Evolutionary conservation across 1,140 invertebrate genomes (phyloP).

Genomic region (Eriosoma lanigerum): DNA sequence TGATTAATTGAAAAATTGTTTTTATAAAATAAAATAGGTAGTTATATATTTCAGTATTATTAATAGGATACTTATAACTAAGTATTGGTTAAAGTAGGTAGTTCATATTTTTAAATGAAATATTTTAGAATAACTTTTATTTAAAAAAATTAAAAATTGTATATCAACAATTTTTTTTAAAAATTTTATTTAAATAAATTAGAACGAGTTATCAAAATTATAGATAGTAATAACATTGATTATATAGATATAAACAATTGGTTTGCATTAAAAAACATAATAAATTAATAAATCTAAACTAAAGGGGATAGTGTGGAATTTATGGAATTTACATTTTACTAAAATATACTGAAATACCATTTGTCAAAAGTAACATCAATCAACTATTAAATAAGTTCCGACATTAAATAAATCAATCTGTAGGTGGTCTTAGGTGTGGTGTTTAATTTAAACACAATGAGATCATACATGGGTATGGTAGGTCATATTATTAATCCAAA

Average conservation of each 20-base stretch:
- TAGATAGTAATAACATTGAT: too few species aligned
- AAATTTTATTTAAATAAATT: neutral
- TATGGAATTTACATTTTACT: neutral
- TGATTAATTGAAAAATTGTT: neutral
- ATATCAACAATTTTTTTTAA: neutral
- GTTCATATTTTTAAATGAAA: too few species aligned
- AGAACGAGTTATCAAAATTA: too few species aligned
- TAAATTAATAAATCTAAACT: too few species aligned
- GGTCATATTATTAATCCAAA: neutral
- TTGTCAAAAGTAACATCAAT: neutral
- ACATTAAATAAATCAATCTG: conserved; percentile 22
- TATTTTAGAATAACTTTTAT: neutral
- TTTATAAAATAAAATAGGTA: neutral
- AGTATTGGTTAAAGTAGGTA: too few species aligned
- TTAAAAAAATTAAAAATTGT: neutral
- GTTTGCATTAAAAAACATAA: too few species aligned
- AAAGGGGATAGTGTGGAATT: too few species aligned
- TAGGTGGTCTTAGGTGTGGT: conserved; percentile 42
- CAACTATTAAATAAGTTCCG: neutral
- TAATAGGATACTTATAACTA: too few species aligned
- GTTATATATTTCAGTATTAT: too few species aligned
- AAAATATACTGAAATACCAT: neutral
- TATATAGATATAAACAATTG: too few species aligned
- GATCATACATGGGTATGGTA: neutral
- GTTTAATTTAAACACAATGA: conserved; percentile 29